phyloP scores from a whole-genome alignment of 2,797 vertebrate species.

The Diplodus puntazzo region DNA sequence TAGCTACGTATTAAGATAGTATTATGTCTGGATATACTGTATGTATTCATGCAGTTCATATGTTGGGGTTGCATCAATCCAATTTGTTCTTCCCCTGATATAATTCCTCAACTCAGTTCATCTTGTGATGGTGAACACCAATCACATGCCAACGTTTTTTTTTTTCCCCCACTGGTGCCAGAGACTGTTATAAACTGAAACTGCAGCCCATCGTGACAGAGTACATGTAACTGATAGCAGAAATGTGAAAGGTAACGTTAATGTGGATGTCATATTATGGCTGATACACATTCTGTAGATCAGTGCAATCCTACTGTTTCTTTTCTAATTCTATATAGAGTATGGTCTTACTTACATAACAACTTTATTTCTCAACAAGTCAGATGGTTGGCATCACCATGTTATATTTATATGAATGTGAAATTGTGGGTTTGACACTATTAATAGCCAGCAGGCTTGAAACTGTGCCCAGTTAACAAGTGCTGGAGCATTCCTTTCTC shows the following conservation, averaged over 20 bases:
- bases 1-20: no score
- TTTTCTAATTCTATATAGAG: not conserved
- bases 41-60: not conserved
- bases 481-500: not conserved
- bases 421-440: conserved; percentile 19
- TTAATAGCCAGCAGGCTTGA: conserved; percentile 9
- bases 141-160: not conserved
- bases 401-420: not conserved
- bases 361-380: not conserved
- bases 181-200: not conserved
- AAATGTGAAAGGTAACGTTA: not conserved
- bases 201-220: not conserved
- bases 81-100: not conserved
- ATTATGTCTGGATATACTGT: no score
- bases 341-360: not conserved
- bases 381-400: not conserved
- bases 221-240: not conserved
- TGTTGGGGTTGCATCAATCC: not conserved
- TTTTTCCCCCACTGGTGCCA: not conserved
- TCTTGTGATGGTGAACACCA: not conserved
- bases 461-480: conserved; percentile 31
- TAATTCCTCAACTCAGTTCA: not conserved
- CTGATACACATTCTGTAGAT: not conserved
- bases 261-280: not conserved
- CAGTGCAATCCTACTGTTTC: not conserved